Conservation (phyloP, 2,113 vertebrate genomes). For the Pogona vitticeps region DNA sequence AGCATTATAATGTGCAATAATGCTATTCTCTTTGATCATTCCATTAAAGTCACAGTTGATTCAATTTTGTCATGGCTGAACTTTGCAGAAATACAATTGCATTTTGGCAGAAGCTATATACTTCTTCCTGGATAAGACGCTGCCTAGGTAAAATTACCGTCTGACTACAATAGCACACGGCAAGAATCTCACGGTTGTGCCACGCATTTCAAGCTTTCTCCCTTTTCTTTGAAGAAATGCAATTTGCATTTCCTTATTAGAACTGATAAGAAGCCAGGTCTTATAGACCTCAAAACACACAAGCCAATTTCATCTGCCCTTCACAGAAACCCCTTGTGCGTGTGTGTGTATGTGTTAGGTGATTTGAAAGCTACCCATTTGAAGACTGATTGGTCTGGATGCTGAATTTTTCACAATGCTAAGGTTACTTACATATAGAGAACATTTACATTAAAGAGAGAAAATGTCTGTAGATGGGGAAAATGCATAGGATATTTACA, state of each 20-base stretch:
- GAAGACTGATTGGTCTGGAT: constrained; percentile 64
- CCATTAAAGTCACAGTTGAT: constrained; percentile 44
- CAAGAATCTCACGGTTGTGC: constrained; percentile 52
- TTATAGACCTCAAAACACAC: constrained; percentile 58
- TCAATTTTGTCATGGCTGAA: constrained; percentile 34
- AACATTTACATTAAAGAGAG: constrained; percentile 26
- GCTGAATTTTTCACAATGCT: constrained; percentile 51
- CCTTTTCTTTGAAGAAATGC: constrained; percentile 56
- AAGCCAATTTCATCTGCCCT: constrained; percentile 66
- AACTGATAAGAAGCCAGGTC: constrained; percentile 53
- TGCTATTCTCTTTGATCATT: constrained; percentile 35
- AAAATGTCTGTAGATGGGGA: constrained; percentile 14
- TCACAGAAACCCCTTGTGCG: constrained; percentile 51
- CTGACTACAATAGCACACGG: constrained; percentile 56
- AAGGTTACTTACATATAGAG: constrained; percentile 61
- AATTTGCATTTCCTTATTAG: constrained; percentile 71
- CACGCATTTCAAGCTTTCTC: constrained; percentile 41
- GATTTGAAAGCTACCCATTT: constrained; percentile 49
- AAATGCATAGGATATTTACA: not conserved
- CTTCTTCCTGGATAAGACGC: constrained; percentile 37
- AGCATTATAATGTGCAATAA: not conserved
- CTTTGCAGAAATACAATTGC: constrained; percentile 1
- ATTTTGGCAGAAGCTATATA: not conserved
- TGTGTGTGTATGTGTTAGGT: constrained; percentile 37
- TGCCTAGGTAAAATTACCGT: constrained; percentile 48